phyloP scores from a whole-genome alignment of 2,888 invertebrate species.

The Anoplius nigerrimus region DNA sequence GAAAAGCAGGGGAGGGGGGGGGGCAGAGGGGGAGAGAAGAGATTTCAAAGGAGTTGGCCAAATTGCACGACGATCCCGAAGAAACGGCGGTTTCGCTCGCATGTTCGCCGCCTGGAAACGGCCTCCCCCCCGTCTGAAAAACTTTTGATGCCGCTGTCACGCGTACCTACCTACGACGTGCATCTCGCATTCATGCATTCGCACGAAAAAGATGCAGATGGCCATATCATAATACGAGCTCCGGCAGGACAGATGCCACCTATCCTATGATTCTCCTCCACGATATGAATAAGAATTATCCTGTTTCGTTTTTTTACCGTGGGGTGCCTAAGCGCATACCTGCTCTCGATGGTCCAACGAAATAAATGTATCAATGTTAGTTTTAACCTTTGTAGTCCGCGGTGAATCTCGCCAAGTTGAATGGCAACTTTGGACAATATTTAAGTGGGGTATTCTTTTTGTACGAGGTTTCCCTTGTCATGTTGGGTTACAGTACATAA shows the following conservation, averaged over 20 bases:
- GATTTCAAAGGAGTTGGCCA: slow-evolving; percentile 51
- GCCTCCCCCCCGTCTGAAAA: slow-evolving; percentile 38
- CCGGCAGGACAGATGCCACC: slow-evolving; percentile 43
- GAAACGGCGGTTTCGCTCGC: slow-evolving; percentile 44
- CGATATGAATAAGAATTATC: slow-evolving; percentile 42
- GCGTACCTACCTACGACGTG: slow-evolving; percentile 26
- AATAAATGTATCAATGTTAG: too few relatives aligned
- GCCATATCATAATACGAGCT: slow-evolving; percentile 53
- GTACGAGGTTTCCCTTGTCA: too few relatives aligned
- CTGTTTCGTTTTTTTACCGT: slow-evolving; percentile 23
- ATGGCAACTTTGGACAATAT: too few relatives aligned
- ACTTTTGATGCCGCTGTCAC: slow-evolving; percentile 57
- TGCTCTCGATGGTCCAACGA: too few relatives aligned
- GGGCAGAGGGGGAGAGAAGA: slow-evolving; percentile 19
- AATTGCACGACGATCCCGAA: slow-evolving; percentile 55
- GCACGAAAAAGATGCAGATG: slow-evolving; percentile 63
- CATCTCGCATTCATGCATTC: slow-evolving; percentile 63
- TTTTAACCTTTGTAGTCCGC: too few relatives aligned
- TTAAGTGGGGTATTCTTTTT: too few relatives aligned
- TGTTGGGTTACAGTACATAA: too few relatives aligned
- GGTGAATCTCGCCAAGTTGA: too few relatives aligned
- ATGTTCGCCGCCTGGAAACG: slow-evolving; percentile 41
- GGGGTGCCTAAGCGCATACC: slow-evolving; percentile 4
- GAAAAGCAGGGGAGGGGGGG: slow-evolving; percentile 9
- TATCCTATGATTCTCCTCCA: slow-evolving; percentile 36